A percentile compares a stretch with the other conserved stretches of the same genome.
Conservation (phyloP, 2,797 vertebrate species). For the Pampus argenteus region DNA sequence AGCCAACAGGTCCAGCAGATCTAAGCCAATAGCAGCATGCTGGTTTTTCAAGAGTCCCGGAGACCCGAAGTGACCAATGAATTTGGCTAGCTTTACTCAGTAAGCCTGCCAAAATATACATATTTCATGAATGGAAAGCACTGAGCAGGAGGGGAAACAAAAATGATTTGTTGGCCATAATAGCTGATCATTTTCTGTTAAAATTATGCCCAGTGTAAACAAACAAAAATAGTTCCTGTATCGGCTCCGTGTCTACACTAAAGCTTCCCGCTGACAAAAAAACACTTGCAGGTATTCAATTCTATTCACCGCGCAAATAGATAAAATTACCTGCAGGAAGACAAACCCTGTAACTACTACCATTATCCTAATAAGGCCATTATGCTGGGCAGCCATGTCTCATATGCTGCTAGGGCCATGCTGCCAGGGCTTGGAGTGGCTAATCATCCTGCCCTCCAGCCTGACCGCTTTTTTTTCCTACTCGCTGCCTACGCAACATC, state of each 20-base stretch:
- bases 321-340: conserved; percentile 69
- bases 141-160: conserved; percentile 15
- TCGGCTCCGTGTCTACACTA: conserved; percentile 30
- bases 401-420: conserved; percentile 54
- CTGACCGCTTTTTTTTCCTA: conserved; percentile 45
- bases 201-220: conserved; percentile 59
- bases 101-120: conserved; percentile 56
- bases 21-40: conserved; percentile 24
- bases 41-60: conserved; percentile 31
- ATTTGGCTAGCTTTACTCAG: conserved; percentile 31
- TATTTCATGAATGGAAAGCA: conserved; percentile 66
- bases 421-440: conserved; percentile 64
- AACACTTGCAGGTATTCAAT: conserved; percentile 70
- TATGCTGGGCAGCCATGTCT: conserved; percentile 63
- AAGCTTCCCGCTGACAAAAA: conserved; percentile 41
- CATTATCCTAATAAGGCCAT: conserved; percentile 84
- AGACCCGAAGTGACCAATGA: conserved; percentile 47
- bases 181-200: conserved; percentile 53
- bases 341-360: conserved; percentile 72
- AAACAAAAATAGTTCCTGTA: conserved; percentile 65
- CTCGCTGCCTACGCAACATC: conserved; percentile 54
- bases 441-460: conserved; percentile 71
- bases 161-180: conserved; percentile 48
- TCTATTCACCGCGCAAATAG: conserved; percentile 52
- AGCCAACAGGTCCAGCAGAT: conserved; percentile 25